Base-by-base conservation (phyloP, 2,888 invertebrate genomes). In the Hirtodrosophila confusa region DNA sequence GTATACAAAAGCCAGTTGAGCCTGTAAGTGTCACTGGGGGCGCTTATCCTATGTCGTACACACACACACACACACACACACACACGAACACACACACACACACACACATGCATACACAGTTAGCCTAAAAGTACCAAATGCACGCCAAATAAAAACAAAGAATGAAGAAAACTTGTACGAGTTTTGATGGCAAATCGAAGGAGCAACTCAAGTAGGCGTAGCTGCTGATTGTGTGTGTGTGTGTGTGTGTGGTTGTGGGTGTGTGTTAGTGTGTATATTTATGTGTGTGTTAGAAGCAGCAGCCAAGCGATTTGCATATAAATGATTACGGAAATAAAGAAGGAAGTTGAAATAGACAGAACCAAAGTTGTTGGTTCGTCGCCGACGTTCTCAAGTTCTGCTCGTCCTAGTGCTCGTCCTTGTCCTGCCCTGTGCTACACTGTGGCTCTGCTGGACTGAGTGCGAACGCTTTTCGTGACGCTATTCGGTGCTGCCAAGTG, bases 241-340 rank as follows among this genome's bases (percentile, higher is more conserved):
- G 51, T 72, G 51, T 58, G 49, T 67, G 58, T 39, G 61, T 58
- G 43, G 45, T 40, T 63, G 62, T 62, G 54, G 39, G 43, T 58
- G 40, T 54, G 51, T 61, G 43, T 50, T 36, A 64, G 41, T 58
- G 39, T 17, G 17, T 17, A 17, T 17, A 17, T 17, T 17, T 17
- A 17, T 17, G 17, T 17, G 17, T 17, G 17, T 51, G 33, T 56
- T 48, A 62, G 54, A 35, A 58, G 62, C 69, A 64, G 62, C 71
- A 73, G 64, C 66, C 86, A 64, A 78, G 69, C 86, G 85, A 85
- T 85, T 85, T 85, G 85, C 85, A 85, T 85, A 85, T 85, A 88
- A 85, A 85, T 85, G 88, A 85, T 86, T 80, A 86, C 86, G 86
- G 85, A 85, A 88, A 84, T 88, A 85, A 88, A 87, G 86, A 75